Percentiles rank a stretch among this genome's conserved stretches.
phyloP scores from a whole-genome alignment of 1,140 invertebrate genomes.

The Chrysopa pallens region DNA sequence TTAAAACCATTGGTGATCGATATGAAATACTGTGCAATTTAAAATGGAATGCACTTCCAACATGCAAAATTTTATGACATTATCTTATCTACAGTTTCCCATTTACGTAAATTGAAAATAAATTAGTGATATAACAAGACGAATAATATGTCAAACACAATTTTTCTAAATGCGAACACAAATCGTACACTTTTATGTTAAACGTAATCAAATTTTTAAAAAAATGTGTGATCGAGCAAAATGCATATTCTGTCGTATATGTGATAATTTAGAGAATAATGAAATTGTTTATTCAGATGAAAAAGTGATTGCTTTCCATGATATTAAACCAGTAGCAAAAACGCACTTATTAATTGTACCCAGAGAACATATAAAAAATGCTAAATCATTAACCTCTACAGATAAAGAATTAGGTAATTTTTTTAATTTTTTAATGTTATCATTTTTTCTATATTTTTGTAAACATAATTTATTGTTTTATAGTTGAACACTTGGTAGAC shows the following conservation, averaged over 20 bases:
- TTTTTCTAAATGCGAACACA: too few species aligned
- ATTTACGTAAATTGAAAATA: too few species aligned
- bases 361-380: conserved; percentile 56
- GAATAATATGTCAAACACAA: too few species aligned
- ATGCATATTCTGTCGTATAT: conserved; percentile 61
- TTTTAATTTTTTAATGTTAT: conserved; percentile 1
- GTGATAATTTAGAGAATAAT: conserved; percentile 32
- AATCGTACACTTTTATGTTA: too few species aligned
- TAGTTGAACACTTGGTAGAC: conserved; percentile 41
- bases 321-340: conserved; percentile 64
- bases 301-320: conserved; percentile 57
- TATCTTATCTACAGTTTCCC: too few species aligned
- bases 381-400: conserved; percentile 39
- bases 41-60: too few species aligned
- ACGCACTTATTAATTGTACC: conserved; percentile 69
- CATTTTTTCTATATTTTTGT: conserved; percentile 1
- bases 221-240: conserved; percentile 2
- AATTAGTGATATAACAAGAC: too few species aligned
- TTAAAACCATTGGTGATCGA: too few species aligned
- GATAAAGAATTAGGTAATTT: conserved; percentile 42
- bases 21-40: too few species aligned
- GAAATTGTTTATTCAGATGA: conserved; percentile 52
- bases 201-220: background rate
- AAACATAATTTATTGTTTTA: conserved; percentile 14
- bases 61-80: too few species aligned